These are phyloP conservation scores for Oegoconia quadripuncta DNA, from an alignment of 2,888 invertebrate species.

Conservation along the genomic window DNA sequence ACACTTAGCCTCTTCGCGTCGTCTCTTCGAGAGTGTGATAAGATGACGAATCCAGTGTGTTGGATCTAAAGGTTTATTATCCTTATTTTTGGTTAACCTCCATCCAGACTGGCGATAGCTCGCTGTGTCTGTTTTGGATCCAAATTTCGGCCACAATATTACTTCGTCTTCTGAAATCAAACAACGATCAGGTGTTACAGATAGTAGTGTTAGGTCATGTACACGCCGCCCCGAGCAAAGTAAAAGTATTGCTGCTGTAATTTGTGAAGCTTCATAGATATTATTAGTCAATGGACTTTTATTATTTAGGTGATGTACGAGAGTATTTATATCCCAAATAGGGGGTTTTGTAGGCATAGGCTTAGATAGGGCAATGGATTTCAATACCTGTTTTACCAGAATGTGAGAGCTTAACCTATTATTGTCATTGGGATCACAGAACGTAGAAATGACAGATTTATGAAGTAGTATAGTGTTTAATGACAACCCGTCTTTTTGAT, in stretches of 20 bases:
- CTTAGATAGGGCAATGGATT: not conserved
- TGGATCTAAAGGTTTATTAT: not conserved
- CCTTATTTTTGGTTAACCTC: not conserved
- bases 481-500: not conserved
- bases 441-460: too few species aligned
- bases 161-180: not conserved
- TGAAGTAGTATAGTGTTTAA: not conserved
- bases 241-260: not conserved
- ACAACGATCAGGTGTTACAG: too few species aligned
- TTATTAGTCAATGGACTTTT: not conserved
- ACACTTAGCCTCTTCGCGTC: too few species aligned
- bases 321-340: not conserved
- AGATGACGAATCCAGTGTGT: not conserved
- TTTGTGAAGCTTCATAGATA: not conserved
- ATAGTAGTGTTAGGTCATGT: not conserved
- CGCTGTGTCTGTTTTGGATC: not conserved
- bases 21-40: conserved; percentile 6
- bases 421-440: too few species aligned
- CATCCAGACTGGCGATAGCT: not conserved
- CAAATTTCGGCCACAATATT: not conserved
- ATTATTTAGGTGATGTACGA: too few species aligned
- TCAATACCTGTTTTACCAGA: too few species aligned
- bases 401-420: too few species aligned
- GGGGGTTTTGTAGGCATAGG: not conserved
- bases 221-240: not conserved